phyloP scores from a whole-genome alignment of 2,888 invertebrate genomes.

The Hemithea aestivaria region DNA sequence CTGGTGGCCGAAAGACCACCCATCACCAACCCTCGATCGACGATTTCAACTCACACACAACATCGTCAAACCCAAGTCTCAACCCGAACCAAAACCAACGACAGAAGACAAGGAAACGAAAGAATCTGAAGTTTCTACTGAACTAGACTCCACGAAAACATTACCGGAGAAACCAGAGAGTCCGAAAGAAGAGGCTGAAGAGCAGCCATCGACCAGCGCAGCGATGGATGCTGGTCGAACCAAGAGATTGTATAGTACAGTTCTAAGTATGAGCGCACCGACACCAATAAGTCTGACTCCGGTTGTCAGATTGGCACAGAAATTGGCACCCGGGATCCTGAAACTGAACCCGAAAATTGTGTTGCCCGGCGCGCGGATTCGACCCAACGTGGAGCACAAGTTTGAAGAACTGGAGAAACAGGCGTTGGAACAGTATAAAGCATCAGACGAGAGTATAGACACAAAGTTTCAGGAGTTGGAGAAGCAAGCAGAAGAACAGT shows the following conservation, averaged over 20 bases:
- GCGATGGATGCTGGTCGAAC: constrained; percentile 51
- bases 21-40: constrained; percentile 48
- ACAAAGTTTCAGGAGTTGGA: constrained; percentile 81
- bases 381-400: constrained; percentile 58
- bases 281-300: constrained; percentile 48
- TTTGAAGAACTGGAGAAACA: constrained; percentile 80
- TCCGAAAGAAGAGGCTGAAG: constrained; percentile 42
- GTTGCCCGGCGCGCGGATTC: constrained; percentile 49
- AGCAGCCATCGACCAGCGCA: constrained; percentile 57
- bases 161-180: constrained; percentile 36
- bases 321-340: constrained; percentile 60
- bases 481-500: constrained; percentile 83
- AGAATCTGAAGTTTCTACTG: constrained; percentile 25
- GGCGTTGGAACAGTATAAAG: constrained; percentile 80
- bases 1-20: constrained; percentile 64
- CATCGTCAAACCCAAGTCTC: constrained; percentile 23
- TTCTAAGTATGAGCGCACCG: constrained; percentile 70
- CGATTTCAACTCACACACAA: constrained; percentile 44
- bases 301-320: constrained; percentile 57
- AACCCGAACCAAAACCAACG: constrained; percentile 28
- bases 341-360: constrained; percentile 66
- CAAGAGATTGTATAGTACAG: constrained; percentile 76
- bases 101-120: constrained; percentile 28
- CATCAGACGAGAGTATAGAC: constrained; percentile 78
- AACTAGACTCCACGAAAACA: too few species aligned